phyloP scores from a whole-genome alignment of 2,113 vertebrate species.

The Urocitellus parryii region DNA sequence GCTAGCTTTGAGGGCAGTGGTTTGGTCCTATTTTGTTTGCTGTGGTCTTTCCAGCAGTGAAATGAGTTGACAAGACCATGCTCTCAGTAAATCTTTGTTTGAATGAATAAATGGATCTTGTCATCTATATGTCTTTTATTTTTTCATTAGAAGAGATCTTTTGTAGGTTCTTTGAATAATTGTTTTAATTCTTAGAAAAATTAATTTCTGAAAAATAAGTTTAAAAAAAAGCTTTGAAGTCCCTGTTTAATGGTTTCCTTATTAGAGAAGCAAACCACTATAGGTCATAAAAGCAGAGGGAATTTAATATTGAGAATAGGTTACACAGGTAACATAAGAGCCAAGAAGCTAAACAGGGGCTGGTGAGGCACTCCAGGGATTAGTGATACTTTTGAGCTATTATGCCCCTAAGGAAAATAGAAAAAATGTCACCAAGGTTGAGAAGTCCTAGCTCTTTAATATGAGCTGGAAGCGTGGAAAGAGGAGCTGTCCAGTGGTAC shows the following conservation, averaged over 20 bases:
- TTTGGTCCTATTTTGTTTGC: neutral
- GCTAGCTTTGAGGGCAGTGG: neutral
- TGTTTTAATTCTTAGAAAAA: constrained; percentile 70
- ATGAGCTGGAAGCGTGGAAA: neutral
- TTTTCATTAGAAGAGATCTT: constrained; percentile 27
- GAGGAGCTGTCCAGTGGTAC: constrained; percentile 30
- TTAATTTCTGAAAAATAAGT: constrained; percentile 23
- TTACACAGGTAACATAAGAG: neutral
- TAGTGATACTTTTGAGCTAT: neutral
- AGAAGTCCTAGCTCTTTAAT: neutral
- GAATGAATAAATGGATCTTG: constrained; percentile 36
- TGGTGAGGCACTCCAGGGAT: neutral
- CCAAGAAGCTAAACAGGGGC: neutral
- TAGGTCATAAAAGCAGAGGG: neutral
- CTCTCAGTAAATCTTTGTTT: constrained; percentile 38
- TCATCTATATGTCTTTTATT: constrained; percentile 43
- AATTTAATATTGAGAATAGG: neutral
- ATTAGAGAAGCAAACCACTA: constrained; percentile 45
- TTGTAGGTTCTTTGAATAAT: constrained; percentile 4
- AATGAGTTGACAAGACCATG: neutral
- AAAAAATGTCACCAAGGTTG: neutral
- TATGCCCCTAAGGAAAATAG: neutral
- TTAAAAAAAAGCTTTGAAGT: neutral
- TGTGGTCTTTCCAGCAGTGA: neutral
- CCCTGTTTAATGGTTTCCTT: neutral